A percentile compares a stretch with the other conserved stretches of the same genome.
Evolutionary conservation across 2,113 vertebrate genomes (phyloP).

Genomic region (Trematomus loennbergii): DNA sequence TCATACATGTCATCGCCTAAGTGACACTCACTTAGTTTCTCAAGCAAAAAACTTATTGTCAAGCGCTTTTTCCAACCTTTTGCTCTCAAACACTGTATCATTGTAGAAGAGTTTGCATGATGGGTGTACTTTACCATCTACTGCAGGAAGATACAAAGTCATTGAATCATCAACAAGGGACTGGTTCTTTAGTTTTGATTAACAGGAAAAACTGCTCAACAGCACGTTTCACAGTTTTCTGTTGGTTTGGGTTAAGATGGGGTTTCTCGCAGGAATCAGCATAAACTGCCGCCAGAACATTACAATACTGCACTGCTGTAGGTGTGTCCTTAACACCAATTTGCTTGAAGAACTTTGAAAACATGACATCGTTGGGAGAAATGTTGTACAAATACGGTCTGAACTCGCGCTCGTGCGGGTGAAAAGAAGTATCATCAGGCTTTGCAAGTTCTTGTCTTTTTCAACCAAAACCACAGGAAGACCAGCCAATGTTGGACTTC

Average conservation of each 20-base stretch:
- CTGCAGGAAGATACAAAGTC: conserved; percentile 84
- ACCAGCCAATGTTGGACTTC: conserved; percentile 53
- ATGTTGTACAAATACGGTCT: conserved; percentile 84
- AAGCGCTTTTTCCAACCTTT: conserved; percentile 56
- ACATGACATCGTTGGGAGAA: conserved; percentile 23
- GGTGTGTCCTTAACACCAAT: conserved; percentile 76
- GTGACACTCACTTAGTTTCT: conserved; percentile 69
- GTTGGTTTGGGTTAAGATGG: conserved; percentile 72
- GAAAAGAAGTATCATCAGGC: conserved; percentile 57
- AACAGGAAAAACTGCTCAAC: conserved; percentile 79
- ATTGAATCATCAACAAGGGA: conserved; percentile 24
- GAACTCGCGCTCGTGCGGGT: conserved; percentile 20
- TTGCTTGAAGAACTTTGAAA: conserved; percentile 74
- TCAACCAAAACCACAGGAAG: conserved; percentile 84
- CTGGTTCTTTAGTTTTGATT: conserved; percentile 26
- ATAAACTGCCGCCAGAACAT: conserved; percentile 81
- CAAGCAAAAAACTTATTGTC: conserved; percentile 78
- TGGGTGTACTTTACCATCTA: conserved; percentile 80
- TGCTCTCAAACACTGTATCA: conserved; percentile 75
- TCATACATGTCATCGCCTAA: conserved; percentile 53
- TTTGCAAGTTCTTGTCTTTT: conserved; percentile 72
- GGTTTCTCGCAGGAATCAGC: conserved; percentile 75
- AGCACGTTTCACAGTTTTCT: conserved; percentile 69
- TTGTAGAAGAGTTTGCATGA: conserved; percentile 83
- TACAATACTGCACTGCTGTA: conserved; percentile 80